Percentiles rank a stretch among this genome's conserved stretches.
Conservation (phyloP, 2,113 vertebrate species). For the Corvus moneduloides region DNA sequence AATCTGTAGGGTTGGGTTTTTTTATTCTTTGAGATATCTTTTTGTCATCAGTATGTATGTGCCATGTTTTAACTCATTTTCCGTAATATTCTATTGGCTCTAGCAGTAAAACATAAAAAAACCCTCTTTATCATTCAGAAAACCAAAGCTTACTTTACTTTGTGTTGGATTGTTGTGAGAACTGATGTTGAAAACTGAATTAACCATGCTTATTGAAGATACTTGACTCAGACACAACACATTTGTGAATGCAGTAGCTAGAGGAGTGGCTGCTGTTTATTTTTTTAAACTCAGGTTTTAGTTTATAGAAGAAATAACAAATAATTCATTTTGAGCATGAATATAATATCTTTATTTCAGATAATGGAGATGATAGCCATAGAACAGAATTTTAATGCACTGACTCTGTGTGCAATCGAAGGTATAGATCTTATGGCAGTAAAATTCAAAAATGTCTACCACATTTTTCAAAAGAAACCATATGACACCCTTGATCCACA, state of each 20-base stretch:
- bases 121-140: background rate
- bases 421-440: constrained; percentile 81
- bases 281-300: background rate
- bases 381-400: constrained; percentile 72
- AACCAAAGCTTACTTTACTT: background rate
- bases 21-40: background rate
- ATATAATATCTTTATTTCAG: constrained; percentile 65
- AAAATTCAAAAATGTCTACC: constrained; percentile 78
- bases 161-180: background rate
- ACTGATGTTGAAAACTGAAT: background rate
- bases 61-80: background rate
- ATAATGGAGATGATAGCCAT: constrained; percentile 79
- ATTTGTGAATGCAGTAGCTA: background rate
- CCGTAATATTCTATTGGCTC: background rate
- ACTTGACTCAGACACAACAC: background rate
- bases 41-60: background rate
- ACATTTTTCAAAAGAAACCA: constrained; percentile 77
- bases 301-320: background rate
- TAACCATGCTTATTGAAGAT: background rate
- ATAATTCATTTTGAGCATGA: background rate
- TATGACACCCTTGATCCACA: constrained; percentile 80
- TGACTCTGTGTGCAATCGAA: constrained; percentile 79
- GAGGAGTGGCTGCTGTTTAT: background rate
- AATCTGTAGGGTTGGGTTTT: background rate
- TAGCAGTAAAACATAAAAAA: background rate